Percentiles rank a stretch among this genome's conserved stretches.
Conservation (phyloP, 2,888 invertebrate genomes). For the Acleris sparsana region DNA sequence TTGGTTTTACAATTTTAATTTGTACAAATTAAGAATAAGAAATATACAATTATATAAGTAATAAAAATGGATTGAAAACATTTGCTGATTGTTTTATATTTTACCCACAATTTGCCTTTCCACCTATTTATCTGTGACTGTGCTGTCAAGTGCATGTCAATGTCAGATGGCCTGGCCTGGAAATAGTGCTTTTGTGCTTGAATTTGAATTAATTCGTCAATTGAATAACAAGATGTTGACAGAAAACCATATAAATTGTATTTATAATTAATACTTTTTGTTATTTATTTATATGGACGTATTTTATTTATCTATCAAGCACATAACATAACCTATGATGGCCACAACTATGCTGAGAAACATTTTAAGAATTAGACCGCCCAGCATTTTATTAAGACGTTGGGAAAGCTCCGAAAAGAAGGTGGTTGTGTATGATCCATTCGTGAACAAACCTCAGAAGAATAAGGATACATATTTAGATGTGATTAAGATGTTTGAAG, state of each 20-base stretch:
- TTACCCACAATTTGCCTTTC: no score
- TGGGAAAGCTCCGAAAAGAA: constrained; percentile 69
- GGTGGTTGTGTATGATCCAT: constrained; percentile 72
- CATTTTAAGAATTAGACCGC: constrained; percentile 55
- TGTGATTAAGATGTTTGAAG: constrained; percentile 89
- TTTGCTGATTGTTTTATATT: no score
- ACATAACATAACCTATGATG: constrained; percentile 59
- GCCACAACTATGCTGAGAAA: constrained; percentile 63
- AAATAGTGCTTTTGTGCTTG: no score
- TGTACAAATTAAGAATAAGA: neutral
- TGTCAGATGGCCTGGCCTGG: constrained; percentile 8
- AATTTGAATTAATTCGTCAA: no score
- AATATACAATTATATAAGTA: neutral
- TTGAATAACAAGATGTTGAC: constrained; percentile 5
- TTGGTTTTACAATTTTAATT: neutral
- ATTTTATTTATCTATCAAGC: neutral
- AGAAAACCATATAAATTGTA: neutral
- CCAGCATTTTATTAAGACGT: constrained; percentile 57
- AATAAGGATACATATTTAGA: constrained; percentile 87
- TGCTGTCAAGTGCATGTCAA: constrained; percentile 1
- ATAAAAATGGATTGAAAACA: neutral
- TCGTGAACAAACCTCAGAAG: constrained; percentile 80
- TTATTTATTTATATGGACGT: neutral
- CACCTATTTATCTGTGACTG: no score
- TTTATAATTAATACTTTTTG: neutral